A percentile compares a stretch with the other conserved stretches of the same genome.
Conservation (phyloP, 2,797 vertebrate genomes). For the Hephaestus fuliginosus region DNA sequence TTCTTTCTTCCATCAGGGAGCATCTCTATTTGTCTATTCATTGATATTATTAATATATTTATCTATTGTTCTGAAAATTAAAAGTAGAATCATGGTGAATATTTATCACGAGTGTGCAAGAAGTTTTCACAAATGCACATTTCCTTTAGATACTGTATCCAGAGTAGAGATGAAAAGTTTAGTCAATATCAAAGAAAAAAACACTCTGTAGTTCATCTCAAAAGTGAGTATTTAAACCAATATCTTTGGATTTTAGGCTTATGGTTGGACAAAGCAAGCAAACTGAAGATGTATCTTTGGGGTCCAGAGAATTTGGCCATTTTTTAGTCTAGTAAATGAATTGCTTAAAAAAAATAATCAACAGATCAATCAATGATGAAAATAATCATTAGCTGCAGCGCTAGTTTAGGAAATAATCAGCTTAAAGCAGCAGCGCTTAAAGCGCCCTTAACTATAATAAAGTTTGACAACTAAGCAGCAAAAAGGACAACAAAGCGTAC, state of each 20-base stretch:
- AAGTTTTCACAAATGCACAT: not conserved
- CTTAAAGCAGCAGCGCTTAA: not conserved
- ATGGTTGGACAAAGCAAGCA: not conserved
- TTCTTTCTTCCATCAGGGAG: not conserved
- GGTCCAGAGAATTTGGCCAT: not conserved
- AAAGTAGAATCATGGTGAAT: not conserved
- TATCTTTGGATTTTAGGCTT: not conserved
- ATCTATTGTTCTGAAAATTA: not conserved
- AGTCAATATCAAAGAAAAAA: not conserved
- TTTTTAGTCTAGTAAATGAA: not conserved
- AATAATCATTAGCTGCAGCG: not conserved
- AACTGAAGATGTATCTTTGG: not conserved
- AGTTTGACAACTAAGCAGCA: not conserved
- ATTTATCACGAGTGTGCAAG: not conserved
- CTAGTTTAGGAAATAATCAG: constrained; percentile 2
- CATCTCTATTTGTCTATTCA: not conserved
- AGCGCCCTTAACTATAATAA: constrained; percentile 4
- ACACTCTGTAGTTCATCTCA: not conserved
- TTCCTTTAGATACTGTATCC: not conserved
- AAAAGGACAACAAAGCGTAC: not conserved
- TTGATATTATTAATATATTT: not conserved
- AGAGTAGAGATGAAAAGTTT: not conserved
- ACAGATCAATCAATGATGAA: not conserved
- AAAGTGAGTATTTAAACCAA: not conserved
- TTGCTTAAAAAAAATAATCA: not conserved